A percentile compares a stretch with the other conserved stretches of the same genome.
Conservation (phyloP, 2,113 vertebrate genomes). For the Myotis brandtii region DNA sequence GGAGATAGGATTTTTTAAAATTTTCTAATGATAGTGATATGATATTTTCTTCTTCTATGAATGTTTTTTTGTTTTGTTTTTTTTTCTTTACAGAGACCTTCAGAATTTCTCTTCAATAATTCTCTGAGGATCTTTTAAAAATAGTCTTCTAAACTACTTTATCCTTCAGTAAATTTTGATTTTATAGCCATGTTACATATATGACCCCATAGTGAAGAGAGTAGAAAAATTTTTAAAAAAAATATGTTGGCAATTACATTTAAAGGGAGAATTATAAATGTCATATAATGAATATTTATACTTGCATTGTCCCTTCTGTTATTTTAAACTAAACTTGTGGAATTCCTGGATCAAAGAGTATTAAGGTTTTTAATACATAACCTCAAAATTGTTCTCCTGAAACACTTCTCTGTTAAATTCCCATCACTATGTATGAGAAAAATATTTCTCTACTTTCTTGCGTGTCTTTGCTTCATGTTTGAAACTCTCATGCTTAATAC, state of each 20-base stretch:
- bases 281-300: neutral
- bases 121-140: neutral
- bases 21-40: neutral
- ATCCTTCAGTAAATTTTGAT: neutral
- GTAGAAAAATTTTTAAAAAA: neutral
- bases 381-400: neutral
- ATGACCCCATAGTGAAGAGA: neutral
- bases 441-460: neutral
- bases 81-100: neutral
- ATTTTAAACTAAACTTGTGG: slow-evolving; percentile 35
- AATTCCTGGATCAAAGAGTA: slow-evolving; percentile 39
- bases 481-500: neutral
- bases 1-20: neutral
- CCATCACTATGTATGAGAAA: neutral
- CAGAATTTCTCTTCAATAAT: neutral
- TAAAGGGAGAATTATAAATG: neutral
- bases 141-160: neutral
- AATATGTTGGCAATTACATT: neutral
- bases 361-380: slow-evolving; percentile 26
- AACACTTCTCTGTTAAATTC: neutral
- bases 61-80: neutral
- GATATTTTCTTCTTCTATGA: slow-evolving; percentile 27
- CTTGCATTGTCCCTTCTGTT: neutral
- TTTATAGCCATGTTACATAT: neutral
- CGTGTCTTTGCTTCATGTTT: slow-evolving; percentile 14